Evolutionary conservation across 2,797 vertebrate genomes (phyloP).

Genomic region (Cyprinodon diabolis): DNA sequence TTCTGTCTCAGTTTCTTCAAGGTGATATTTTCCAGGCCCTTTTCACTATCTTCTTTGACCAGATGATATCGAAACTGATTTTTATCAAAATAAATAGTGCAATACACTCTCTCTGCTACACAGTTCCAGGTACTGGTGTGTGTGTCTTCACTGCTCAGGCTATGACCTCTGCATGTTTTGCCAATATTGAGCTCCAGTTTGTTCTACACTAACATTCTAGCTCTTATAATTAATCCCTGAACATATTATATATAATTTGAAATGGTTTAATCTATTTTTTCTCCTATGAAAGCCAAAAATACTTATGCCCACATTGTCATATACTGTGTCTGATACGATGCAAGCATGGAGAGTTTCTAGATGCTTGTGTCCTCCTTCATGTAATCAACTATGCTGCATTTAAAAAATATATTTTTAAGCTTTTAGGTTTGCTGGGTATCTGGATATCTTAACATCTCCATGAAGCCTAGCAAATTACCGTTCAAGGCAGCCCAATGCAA

Average conservation of each 20-base stretch:
- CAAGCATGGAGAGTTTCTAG: neutral
- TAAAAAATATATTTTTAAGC: neutral
- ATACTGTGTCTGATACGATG: neutral
- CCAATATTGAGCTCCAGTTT: neutral
- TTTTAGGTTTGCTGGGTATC: neutral
- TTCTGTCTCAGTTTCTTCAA: neutral
- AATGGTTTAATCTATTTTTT: neutral
- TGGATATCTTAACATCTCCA: neutral
- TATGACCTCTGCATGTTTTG: neutral
- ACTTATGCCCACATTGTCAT: neutral
- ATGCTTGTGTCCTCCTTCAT: neutral
- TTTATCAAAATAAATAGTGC: no score
- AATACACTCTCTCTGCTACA: no score
- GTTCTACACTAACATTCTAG: neutral
- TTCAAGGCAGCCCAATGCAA: constrained; percentile 30
- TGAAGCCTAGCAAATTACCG: constrained; percentile 22
- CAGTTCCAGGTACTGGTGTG: no score
- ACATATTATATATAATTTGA: neutral
- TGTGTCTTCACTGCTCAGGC: no score
- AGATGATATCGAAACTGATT: no score
- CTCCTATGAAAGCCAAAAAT: neutral
- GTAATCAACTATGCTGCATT: neutral
- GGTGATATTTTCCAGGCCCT: neutral
- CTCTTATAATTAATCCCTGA: neutral
- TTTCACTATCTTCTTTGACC: neutral